Conservation (phyloP, 2,113 vertebrate genomes). For the Candoia aspera region DNA sequence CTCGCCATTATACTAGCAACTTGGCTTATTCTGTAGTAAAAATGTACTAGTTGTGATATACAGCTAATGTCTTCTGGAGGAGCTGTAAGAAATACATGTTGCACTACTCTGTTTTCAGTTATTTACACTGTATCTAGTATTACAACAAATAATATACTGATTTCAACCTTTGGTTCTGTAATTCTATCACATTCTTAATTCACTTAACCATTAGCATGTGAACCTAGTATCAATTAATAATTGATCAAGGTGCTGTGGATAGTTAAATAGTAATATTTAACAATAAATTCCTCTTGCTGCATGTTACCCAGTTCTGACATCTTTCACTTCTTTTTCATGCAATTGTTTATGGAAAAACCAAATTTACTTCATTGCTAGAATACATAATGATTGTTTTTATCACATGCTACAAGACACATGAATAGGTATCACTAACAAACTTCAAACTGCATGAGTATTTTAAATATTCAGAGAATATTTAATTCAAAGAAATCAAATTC, state of each 20-base stretch:
- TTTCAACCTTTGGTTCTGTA: neutral
- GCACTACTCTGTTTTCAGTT: neutral
- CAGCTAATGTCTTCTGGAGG: no score
- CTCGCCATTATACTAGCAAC: neutral
- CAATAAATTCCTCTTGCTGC: neutral
- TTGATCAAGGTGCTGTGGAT: neutral
- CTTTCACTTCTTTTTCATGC: neutral
- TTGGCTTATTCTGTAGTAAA: neutral
- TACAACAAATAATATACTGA: neutral
- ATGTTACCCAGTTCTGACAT: neutral
- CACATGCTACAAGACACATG: neutral
- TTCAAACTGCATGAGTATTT: neutral
- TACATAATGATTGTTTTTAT: neutral
- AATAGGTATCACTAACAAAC: neutral
- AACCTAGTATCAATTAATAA: neutral
- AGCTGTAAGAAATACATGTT: neutral
- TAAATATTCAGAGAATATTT: neutral
- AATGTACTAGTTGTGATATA: neutral
- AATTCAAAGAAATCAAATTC: neutral
- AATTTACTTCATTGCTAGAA: neutral
- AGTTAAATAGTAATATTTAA: neutral
- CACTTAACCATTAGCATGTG: neutral
- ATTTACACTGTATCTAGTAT: neutral
- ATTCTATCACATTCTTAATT: neutral
- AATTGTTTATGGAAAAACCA: neutral